Base-by-base conservation (phyloP, 1,140 invertebrate species). In the Heliconius hewitsoni region DNA sequence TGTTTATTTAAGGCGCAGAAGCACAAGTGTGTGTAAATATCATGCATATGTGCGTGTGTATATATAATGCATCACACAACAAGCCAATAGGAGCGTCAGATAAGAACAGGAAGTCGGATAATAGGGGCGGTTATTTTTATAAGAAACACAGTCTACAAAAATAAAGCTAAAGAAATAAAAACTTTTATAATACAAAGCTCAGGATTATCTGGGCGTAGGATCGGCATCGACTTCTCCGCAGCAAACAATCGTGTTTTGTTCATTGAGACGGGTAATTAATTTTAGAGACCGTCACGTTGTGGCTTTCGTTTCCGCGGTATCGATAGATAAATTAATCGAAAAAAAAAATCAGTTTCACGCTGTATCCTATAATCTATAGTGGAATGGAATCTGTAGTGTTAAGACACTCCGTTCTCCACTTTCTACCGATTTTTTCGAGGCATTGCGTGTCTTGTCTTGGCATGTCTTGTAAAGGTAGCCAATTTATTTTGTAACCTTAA, bases 261-360 rank as follows among this genome's bases (percentile, higher is more conserved):
- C 23, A 66, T 66, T 66, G 57, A 66, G 11, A 66, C 3, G 57
- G 57, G 57, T 66, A 66, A 66, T 66, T 30, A 66, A 66, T 66
- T 66, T 66, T 11, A 66, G 60, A 66, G 60, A 30, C 60, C 60
- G 60, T 66, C 60, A 66, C 60, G 30, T 66, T 16, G 3, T 66
- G 60, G 60, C 60, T 66, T 34, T 34, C 34, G 34, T 23, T 23
- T 66, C 23, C 11, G 60, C 60, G 60, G 27, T 66, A 66, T 66
- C 30, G 60, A 66, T 16, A 66, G 27, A 66, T 66, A 16, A 46
- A 46, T 42, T 4, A 42, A 4, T 42, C 1, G 0, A 46, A 46
- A 16, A 46, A 13, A 42, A 4, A 34, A 34, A 46, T 0, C 1
- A 46, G 11, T 5, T 42, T 13, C 42, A 42, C 42, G 42, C 11